A percentile compares a stretch with the other conserved stretches of the same genome.
Conservation (phyloP, 1,140 invertebrate genomes). For the Bombus haemorrhoidalis region DNA sequence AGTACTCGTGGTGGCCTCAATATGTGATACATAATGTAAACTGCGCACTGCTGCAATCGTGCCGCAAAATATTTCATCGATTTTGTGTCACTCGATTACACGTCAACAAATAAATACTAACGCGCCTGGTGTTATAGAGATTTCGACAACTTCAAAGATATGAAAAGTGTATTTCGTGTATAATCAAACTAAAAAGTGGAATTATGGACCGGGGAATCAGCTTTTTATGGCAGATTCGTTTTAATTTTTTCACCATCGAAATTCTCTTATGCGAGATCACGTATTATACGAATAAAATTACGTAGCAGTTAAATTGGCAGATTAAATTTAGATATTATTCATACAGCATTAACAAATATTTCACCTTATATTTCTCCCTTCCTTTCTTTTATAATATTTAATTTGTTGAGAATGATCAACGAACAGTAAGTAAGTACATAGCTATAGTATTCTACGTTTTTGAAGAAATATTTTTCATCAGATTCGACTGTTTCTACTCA, state of each 20-base stretch:
- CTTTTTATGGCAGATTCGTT: background rate
- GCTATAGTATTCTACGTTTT: background rate
- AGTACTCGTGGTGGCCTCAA: background rate
- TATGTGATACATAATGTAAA: background rate
- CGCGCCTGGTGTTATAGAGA: background rate
- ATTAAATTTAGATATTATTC: no score
- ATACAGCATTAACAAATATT: background rate
- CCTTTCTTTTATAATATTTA: no score
- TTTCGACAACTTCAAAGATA: background rate
- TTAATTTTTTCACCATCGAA: background rate
- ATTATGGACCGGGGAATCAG: no score
- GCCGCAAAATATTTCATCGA: background rate
- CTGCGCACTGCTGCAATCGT: background rate
- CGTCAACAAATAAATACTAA: background rate
- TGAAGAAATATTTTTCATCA: background rate
- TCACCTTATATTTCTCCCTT: background rate
- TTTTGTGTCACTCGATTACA: background rate
- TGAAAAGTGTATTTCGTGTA: background rate
- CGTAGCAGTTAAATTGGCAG: background rate
- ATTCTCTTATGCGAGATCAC: background rate
- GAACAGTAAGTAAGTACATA: background rate
- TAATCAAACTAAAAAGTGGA: background rate
- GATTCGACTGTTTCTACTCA: background rate
- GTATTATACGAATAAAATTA: background rate
- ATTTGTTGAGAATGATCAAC: background rate